Base-by-base conservation (phyloP, 2,888 invertebrate species). In the Cantharis rufa region DNA sequence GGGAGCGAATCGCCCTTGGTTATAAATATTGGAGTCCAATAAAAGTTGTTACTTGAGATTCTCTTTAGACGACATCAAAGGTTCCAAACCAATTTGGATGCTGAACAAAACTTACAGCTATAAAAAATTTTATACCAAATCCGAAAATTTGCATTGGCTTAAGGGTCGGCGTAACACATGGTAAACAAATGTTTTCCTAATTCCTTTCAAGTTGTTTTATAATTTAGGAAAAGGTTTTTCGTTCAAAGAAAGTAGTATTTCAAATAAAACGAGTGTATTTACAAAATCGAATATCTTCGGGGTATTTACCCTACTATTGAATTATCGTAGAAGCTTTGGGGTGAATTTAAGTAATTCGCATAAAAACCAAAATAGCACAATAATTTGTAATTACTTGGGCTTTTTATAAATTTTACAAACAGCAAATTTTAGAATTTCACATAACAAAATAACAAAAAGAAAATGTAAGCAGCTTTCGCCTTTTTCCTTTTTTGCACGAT, bases 11-110 rank as follows among this genome's bases (percentile, higher is more conserved):
- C 84, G 83, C 84, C 84, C 84, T 80, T 81, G 84, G 86, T 86
- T 87, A 87, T 87, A 87, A 87, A 87, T 87, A 87, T 87, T 87
- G 86, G 85, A 87, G 86, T 84, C 86, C 87, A 87, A 87, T 87
- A 86, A 87, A 87, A 87, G 86, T 87, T 87, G 87, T 86, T 87
- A 87, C 87, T 87, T 85, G 85, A 86, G 85, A 87, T 86, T 87
- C 86, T 83, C 84, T 84, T 84, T 85, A 85, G 85, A 82, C 82
- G 85, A 86, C 85, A 86, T 86, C 86, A 86, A 86, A 87, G 84
- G 81, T 82, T 82, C 78, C 78, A 78, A 71, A 76, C 75, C 82
- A 76, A 80, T 78, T 75, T 79, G 81, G 73, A 78, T 76, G 79
- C 78, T 69, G 61, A 75, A 74, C 79, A 78, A 79, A 80, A 81